Evolutionary conservation across 2,888 invertebrate species (phyloP).

Genomic region (Hemicrepidius hirtus): DNA sequence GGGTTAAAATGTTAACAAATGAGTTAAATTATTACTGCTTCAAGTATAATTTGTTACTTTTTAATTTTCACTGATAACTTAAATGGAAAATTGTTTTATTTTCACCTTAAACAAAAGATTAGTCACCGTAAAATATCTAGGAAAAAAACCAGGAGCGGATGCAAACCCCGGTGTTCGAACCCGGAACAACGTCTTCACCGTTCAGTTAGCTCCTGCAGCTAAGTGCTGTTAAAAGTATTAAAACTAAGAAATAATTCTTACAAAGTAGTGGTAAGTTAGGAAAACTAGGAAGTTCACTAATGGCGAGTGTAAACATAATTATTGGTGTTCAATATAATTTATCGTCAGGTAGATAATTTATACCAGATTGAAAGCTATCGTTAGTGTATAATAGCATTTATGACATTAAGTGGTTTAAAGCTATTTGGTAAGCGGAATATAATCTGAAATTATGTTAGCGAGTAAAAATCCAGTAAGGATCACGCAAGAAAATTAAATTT

Average conservation of each 20-base stretch:
- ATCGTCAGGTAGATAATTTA: slow-evolving; percentile 15
- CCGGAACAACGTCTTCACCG: too few species aligned
- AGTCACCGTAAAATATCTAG: too few species aligned
- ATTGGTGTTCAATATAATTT: background rate
- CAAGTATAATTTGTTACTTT: background rate
- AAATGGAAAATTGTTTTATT: background rate
- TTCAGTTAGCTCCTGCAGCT: too few species aligned
- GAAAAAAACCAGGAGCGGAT: too few species aligned
- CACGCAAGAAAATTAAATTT: slow-evolving; percentile 35
- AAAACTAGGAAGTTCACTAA: too few species aligned
- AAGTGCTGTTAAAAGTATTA: too few species aligned
- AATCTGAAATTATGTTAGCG: slow-evolving; percentile 30
- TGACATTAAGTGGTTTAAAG: slow-evolving; percentile 20
- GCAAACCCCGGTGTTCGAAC: too few species aligned
- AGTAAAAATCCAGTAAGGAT: slow-evolving; percentile 31
- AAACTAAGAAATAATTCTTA: too few species aligned
- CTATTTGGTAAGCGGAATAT: slow-evolving; percentile 22
- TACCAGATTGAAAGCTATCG: slow-evolving; percentile 13
- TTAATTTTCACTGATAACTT: background rate
- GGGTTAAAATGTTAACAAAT: slow-evolving; percentile 25
- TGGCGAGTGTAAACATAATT: too few species aligned
- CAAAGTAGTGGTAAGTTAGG: too few species aligned
- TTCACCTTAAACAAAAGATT: too few species aligned
- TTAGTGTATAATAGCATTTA: slow-evolving; percentile 8
- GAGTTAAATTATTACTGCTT: slow-evolving; percentile 17